Conservation (phyloP, 2,797 vertebrate species). For the Poliocrania exsul region DNA sequence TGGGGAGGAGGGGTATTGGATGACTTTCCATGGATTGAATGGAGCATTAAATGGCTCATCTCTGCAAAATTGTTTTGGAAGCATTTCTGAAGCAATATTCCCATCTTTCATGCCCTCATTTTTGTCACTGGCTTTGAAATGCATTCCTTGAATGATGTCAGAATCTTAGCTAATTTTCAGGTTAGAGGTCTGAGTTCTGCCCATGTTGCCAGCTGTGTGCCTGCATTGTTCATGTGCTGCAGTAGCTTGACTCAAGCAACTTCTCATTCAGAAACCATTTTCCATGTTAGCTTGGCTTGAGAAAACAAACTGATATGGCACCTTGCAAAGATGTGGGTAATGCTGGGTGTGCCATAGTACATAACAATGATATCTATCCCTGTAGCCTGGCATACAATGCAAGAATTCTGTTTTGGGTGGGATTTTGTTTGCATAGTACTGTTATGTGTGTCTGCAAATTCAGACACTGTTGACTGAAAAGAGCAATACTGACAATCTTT, state of each 20-base stretch:
- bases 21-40: neutral
- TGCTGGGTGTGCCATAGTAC: neutral
- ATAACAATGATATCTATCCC: neutral
- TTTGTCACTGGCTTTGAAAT: neutral
- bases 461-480: neutral
- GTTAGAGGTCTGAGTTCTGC: neutral
- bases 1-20: neutral
- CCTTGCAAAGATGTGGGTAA: neutral
- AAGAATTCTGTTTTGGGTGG: neutral
- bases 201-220: neutral
- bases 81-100: neutral
- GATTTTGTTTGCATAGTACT: neutral
- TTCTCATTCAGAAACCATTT: neutral
- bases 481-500: neutral
- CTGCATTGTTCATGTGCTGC: neutral
- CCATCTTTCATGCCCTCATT: neutral
- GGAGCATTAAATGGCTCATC: neutral
- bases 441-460: neutral
- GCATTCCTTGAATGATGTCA: neutral
- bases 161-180: neutral
- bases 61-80: neutral
- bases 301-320: neutral
- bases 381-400: neutral
- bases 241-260: neutral
- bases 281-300: neutral